Evolutionary conservation across 2,797 vertebrate genomes (phyloP).

Genomic region (Todus mexicanus): DNA sequence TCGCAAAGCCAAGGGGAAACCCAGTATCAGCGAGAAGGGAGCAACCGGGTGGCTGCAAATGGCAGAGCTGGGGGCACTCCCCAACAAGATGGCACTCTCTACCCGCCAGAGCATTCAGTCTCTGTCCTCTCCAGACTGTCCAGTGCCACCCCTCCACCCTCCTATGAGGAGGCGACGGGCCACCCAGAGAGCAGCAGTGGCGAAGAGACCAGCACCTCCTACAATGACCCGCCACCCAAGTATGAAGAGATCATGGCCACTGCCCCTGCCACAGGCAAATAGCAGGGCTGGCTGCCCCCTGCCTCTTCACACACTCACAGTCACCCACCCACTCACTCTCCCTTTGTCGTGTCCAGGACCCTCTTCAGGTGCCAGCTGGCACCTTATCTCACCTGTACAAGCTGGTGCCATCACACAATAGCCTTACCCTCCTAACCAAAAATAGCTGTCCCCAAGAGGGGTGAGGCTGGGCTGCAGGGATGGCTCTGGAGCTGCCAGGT

Average conservation of each 20-base stretch:
- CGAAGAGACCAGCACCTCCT: slow-evolving; percentile 79
- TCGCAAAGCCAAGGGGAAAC: slow-evolving; percentile 66
- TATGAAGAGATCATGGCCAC: slow-evolving; percentile 86
- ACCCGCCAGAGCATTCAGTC: slow-evolving; percentile 76
- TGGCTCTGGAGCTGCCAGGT: not conserved
- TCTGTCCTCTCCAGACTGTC: slow-evolving; percentile 80
- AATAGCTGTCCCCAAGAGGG: not conserved
- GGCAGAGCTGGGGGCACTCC: slow-evolving; percentile 27
- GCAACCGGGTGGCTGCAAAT: slow-evolving; percentile 34
- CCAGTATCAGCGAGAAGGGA: slow-evolving; percentile 57
- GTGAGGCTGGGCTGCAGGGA: not conserved
- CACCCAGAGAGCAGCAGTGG: slow-evolving; percentile 83
- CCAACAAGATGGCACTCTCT: slow-evolving; percentile 72
- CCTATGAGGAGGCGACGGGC: slow-evolving; percentile 88
- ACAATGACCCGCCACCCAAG: slow-evolving; percentile 84
- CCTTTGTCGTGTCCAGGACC: not conserved
- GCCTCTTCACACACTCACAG: not conserved
- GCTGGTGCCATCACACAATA: slow-evolving; percentile 68
- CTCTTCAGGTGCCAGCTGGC: not conserved
- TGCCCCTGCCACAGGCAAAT: slow-evolving; percentile 49
- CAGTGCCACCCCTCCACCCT: slow-evolving; percentile 85
- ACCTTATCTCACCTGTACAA: slow-evolving; percentile 19
- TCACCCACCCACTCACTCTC: not conserved
- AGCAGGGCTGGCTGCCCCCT: not conserved
- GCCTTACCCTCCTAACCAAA: slow-evolving; percentile 74